These are phyloP conservation scores for Nomada goodeniana DNA, from an alignment of 2,888 invertebrate genomes.

Conservation along the genomic window DNA sequence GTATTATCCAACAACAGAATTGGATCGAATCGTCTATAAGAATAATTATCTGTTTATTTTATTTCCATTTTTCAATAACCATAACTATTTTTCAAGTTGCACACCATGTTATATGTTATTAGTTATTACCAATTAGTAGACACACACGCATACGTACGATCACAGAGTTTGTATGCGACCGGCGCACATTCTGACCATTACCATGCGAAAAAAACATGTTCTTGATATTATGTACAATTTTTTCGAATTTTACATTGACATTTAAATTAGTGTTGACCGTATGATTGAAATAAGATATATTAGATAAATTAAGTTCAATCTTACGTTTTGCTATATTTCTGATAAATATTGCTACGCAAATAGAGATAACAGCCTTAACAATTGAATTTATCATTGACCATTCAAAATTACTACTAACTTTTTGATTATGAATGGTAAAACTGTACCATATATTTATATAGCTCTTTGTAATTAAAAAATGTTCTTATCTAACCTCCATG, in stretches of 20 bases:
- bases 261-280: not conserved
- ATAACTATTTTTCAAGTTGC: not conserved
- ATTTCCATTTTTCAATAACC: conserved; percentile 9
- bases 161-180: not conserved
- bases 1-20: conserved; percentile 43
- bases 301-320: not conserved
- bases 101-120: not conserved
- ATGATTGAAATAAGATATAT: not conserved
- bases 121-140: not conserved
- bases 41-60: conserved; percentile 25
- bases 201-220: not conserved
- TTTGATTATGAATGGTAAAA: conserved; percentile 11
- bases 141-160: not conserved
- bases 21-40: conserved; percentile 29
- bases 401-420: not conserved
- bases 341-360: conserved; percentile 1
- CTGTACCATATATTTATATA: conserved; percentile 19
- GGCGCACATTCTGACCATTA: not conserved
- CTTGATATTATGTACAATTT: not conserved
- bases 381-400: not conserved
- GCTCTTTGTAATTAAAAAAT: conserved; percentile 56
- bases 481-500: conserved; percentile 74
- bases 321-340: not conserved
- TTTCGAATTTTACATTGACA: not conserved
- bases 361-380: not conserved